These are phyloP conservation scores for Phengaris arion DNA, from an alignment of 2,888 invertebrate genomes.

Conservation along the genomic window DNA sequence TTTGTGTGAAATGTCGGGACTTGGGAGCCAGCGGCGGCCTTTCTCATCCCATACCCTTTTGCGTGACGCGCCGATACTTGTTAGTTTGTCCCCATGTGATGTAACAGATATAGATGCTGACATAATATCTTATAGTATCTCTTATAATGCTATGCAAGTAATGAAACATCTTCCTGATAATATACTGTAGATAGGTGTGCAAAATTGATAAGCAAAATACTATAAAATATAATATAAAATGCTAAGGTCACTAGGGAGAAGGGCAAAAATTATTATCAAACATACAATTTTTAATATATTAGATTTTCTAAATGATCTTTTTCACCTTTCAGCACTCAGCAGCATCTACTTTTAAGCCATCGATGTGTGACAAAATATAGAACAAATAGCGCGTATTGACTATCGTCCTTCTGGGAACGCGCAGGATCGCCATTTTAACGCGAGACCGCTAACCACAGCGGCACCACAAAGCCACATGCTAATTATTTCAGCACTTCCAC, in stretches of 20 bases:
- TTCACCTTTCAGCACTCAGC: background rate
- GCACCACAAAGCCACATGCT: slow-evolving; percentile 52
- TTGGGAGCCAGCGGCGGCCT: slow-evolving; percentile 44
- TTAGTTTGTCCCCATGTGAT: slow-evolving; percentile 46
- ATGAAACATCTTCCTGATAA: too few species aligned
- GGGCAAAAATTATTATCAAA: too few species aligned
- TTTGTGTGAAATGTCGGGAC: background rate
- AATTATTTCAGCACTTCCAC: slow-evolving; percentile 64
- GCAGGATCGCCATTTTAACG: slow-evolving; percentile 56
- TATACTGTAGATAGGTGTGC: too few species aligned
- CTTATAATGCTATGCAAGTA: too few species aligned
- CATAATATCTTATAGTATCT: background rate
- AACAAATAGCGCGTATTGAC: slow-evolving; percentile 52
- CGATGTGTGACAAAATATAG: slow-evolving; percentile 39
- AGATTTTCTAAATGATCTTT: too few species aligned
- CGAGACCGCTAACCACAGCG: slow-evolving; percentile 50
- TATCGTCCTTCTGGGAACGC: slow-evolving; percentile 63
- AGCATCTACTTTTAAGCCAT: slow-evolving; percentile 3
- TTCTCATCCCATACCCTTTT: slow-evolving; percentile 50
- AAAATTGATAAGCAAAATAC: too few species aligned
- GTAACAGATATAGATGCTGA: slow-evolving; percentile 15
- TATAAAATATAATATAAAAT: too few species aligned
- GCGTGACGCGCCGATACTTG: slow-evolving; percentile 55
- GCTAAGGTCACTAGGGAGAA: too few species aligned
- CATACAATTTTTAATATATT: too few species aligned